Evolutionary conservation across 2,113 vertebrate genomes (phyloP).

Genomic region (Oryzias curvinotus): DNA sequence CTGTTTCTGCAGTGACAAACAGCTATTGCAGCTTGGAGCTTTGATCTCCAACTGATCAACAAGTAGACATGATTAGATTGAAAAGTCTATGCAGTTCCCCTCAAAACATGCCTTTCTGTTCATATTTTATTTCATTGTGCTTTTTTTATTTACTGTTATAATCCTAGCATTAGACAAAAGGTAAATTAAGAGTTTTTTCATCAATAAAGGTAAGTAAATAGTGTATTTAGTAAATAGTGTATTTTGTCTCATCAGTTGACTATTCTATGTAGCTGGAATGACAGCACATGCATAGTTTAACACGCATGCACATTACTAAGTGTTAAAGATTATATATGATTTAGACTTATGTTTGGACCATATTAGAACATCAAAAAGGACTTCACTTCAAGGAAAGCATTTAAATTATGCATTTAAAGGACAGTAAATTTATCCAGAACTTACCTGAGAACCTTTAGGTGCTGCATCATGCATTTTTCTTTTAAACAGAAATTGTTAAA

Average conservation of each 20-base stretch:
- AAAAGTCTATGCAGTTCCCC: constrained; percentile 4
- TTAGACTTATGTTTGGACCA: too few species aligned
- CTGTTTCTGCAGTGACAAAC: constrained; percentile 28
- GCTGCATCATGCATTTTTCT: too few species aligned
- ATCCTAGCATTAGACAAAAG: constrained; percentile 54
- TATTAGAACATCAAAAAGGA: too few species aligned
- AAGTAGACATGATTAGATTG: constrained; percentile 48
- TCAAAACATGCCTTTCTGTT: constrained; percentile 21
- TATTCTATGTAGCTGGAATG: too few species aligned
- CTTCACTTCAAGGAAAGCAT: too few species aligned
- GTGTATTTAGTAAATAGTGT: constrained; percentile 20
- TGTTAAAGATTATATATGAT: too few species aligned
- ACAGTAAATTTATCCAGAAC: too few species aligned
- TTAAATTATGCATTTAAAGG: too few species aligned
- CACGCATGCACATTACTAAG: too few species aligned
- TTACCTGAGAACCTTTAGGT: too few species aligned
- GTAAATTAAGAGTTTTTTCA: constrained; percentile 54
- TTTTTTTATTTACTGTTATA: constrained; percentile 48
- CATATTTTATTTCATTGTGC: constrained; percentile 16
- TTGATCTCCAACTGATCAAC: constrained; percentile 29
- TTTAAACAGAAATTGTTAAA: too few species aligned
- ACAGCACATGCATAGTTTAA: too few species aligned
- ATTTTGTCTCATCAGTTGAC: constrained; percentile 33
- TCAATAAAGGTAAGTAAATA: constrained; percentile 53
- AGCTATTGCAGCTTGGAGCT: background rate